These are phyloP conservation scores for Pterocles burchelli DNA, from an alignment of 2,113 vertebrate genomes.

Conservation along the genomic window DNA sequence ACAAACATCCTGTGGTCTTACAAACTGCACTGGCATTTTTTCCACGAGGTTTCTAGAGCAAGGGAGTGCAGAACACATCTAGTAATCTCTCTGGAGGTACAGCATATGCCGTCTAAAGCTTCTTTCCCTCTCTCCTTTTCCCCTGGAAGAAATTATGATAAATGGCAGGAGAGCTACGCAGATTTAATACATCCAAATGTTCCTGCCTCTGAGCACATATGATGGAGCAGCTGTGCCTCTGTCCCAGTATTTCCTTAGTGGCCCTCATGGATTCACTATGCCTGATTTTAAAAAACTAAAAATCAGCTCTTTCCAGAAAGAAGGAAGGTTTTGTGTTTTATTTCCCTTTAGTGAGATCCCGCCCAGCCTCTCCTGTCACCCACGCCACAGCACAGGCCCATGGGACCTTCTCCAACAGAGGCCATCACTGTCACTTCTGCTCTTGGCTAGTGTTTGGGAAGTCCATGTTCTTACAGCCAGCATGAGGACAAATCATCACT, in stretches of 20 bases:
- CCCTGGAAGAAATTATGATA: neutral
- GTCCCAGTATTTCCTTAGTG: neutral
- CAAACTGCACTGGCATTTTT: neutral
- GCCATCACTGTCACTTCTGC: neutral
- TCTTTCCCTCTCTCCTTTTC: neutral
- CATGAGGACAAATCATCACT: neutral
- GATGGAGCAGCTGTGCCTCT: neutral
- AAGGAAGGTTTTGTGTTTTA: neutral
- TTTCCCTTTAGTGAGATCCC: slow-evolving; percentile 16
- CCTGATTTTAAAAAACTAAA: neutral
- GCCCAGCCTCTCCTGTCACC: neutral
- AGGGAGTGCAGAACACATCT: neutral
- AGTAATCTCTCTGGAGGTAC: neutral
- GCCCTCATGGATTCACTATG: neutral
- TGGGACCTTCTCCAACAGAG: neutral
- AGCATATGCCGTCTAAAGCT: neutral
- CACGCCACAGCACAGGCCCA: neutral
- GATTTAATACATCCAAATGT: neutral
- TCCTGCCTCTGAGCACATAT: neutral
- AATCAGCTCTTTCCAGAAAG: slow-evolving; percentile 4
- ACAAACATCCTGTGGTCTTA: slow-evolving; percentile 51
- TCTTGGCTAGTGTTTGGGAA: neutral
- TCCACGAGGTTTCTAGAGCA: neutral
- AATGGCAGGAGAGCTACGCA: neutral
- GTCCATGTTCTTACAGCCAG: neutral